Evolutionary conservation across 2,888 invertebrate genomes (phyloP), one percentile per base, ranked within the genome.

Genomic region (Thysanoteuthis rhombus): DNA sequence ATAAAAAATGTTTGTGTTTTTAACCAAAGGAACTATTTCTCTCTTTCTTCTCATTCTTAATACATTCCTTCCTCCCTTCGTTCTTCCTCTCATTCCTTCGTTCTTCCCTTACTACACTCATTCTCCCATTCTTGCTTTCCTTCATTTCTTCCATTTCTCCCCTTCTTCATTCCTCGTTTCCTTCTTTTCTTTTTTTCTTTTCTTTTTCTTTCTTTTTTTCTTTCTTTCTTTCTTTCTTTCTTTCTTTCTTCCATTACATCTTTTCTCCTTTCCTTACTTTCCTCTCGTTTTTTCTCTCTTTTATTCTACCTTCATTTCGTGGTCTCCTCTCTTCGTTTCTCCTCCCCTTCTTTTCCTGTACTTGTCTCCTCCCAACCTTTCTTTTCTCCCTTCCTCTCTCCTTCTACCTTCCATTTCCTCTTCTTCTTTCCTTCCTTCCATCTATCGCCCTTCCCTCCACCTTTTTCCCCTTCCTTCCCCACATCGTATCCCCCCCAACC

Each of bases 291-390:
- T 6, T 32, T 32, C 10, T 32, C 12, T 32, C 32, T 4, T 58
- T 32, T 32, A 32, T 58, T 32, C 10, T 32, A 5, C 12, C 6
- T 6, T 28, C 32, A 6, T 32, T 58, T 32, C 32, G 3, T 52
- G 6, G 8, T 52, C 19, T 22, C 4, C 22, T 52, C 19, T 19
- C 10, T 32, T 12, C 32, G 28, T 32, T 58, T 32, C 32, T 6
- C 32, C 32, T 12, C 6, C 10, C 32, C 8, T 10, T n/a, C 12
- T 12, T 10, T 32, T 5, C 4, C 75, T 12, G 1, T 10, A 8
- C 10, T 10, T 12, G 1, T 2, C 8, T 0, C 12, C n/a, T n/a
- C 16, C n/a, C n/a, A 32, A 8, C n/a, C 16, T n/a, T 32, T 8
- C 19, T n/a, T n/a, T n/a, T 32, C 1, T 8, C 12, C 75, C 12